Conservation (phyloP, 2,797 vertebrate species). For the Gymnoscopelus microlampas region DNA sequence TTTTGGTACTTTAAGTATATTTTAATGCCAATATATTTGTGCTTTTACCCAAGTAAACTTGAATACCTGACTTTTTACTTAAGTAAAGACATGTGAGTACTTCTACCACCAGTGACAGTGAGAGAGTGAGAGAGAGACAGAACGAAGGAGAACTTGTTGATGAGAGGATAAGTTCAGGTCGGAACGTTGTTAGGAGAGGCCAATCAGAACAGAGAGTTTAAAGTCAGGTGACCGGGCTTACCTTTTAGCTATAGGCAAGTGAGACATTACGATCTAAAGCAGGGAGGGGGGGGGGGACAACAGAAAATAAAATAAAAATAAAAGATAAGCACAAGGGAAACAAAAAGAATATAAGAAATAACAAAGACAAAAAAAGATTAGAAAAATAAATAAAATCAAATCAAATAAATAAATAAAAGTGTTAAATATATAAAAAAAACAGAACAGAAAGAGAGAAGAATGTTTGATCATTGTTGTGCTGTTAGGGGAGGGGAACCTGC, state of each 20-base stretch:
- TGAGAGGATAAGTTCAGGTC: conserved; percentile 38
- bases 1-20: too few species aligned
- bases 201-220: conserved; percentile 64
- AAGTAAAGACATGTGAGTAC: too few species aligned
- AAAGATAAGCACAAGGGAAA: conserved; percentile 38
- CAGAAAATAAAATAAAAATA: conserved; percentile 67
- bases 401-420: conserved; percentile 38
- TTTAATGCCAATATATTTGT: too few species aligned
- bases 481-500: conserved; percentile 49
- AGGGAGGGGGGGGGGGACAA: conserved; percentile 64
- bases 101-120: conserved; percentile 37
- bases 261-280: conserved; percentile 99
- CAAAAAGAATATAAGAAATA: conserved; percentile 21
- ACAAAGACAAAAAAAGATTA: conserved; percentile 33
- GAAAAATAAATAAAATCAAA: conserved; percentile 32
- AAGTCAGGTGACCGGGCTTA: conserved; percentile 88
- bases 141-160: background rate
- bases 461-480: conserved; percentile 59
- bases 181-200: conserved; percentile 56
- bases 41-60: too few species aligned
- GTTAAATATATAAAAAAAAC: conserved; percentile 20
- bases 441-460: conserved; percentile 63
- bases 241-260: conserved; percentile 98
- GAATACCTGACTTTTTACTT: too few species aligned
- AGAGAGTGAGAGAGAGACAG: conserved; percentile 38